These are phyloP conservation scores for Hoplias malabaricus DNA, from an alignment of 2,113 vertebrate species.

Conservation along the genomic window DNA sequence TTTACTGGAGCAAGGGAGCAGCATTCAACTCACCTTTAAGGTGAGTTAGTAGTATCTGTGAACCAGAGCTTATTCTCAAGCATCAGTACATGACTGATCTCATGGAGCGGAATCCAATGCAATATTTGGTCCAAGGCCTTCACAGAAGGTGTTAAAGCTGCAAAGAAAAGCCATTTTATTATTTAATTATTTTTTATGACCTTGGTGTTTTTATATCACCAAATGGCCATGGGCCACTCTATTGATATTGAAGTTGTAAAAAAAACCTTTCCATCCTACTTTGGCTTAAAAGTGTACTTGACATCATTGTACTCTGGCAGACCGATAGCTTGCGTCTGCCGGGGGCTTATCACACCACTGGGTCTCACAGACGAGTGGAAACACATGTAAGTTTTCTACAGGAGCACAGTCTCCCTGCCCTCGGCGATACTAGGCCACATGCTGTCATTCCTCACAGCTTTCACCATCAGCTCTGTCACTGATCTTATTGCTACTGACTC, in stretches of 20 bases:
- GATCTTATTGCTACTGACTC: constrained; percentile 36
- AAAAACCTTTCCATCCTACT: neutral
- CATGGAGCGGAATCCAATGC: too few relatives aligned
- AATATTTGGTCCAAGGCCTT: neutral
- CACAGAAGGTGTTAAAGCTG: neutral
- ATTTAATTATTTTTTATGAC: neutral
- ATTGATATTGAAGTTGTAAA: neutral
- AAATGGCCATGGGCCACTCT: neutral
- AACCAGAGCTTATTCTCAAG: too few relatives aligned
- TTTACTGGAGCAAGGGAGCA: too few relatives aligned
- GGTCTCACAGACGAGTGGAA: constrained; percentile 29
- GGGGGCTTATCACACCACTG: constrained; percentile 27
- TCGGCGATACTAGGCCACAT: neutral
- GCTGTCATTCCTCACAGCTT: constrained; percentile 31
- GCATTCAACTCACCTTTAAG: too few relatives aligned
- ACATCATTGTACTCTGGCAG: constrained; percentile 38
- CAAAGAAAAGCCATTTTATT: neutral
- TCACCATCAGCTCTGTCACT: constrained; percentile 24
- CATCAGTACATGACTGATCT: too few relatives aligned
- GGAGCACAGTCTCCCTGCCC: constrained; percentile 15
- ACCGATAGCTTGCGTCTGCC: constrained; percentile 26
- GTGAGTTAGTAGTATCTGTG: too few relatives aligned
- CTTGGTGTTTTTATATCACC: neutral
- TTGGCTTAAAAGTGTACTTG: constrained; percentile 35
- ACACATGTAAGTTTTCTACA: constrained; percentile 36